A percentile compares a stretch with the other conserved stretches of the same genome.
These are phyloP conservation scores for Todus mexicanus DNA, from an alignment of 2,797 vertebrate species.

Conservation along the genomic window DNA sequence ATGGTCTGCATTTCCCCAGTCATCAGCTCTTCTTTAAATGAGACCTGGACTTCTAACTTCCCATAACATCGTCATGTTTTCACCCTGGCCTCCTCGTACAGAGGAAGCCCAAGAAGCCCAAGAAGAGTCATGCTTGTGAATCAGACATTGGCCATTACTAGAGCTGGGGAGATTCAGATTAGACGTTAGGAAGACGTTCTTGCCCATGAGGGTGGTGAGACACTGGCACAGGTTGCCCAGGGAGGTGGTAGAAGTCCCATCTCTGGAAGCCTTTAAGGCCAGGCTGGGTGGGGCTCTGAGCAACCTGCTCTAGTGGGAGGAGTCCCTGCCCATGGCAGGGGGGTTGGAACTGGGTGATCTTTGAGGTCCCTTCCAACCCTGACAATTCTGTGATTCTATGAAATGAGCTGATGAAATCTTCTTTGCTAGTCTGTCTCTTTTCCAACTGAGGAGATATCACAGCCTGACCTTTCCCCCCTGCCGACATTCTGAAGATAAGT, in stretches of 20 bases:
- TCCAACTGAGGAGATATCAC: background rate
- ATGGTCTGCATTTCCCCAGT: fast-evolving
- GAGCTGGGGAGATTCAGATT: too few species aligned
- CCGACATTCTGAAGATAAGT: background rate
- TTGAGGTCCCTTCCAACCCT: too few species aligned
- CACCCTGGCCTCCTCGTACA: background rate
- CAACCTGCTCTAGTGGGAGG: too few species aligned
- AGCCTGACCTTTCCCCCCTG: background rate
- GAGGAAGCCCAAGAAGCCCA: background rate
- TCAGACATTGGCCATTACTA: background rate
- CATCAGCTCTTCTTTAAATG: background rate
- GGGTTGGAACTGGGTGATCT: too few species aligned
- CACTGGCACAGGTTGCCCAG: too few species aligned
- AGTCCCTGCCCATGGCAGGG: too few species aligned
- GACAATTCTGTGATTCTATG: too few species aligned
- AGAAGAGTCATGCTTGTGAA: background rate
- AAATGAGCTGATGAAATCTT: background rate
- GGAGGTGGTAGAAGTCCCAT: too few species aligned
- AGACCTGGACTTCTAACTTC: background rate
- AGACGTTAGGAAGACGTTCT: too few species aligned
- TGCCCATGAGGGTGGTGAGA: too few species aligned
- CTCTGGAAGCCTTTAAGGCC: too few species aligned
- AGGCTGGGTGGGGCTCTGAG: too few species aligned
- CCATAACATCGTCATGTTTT: background rate
- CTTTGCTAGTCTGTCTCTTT: background rate